These are phyloP conservation scores for Gyps fulvus DNA, from an alignment of 2,113 vertebrate species.

Conservation along the genomic window DNA sequence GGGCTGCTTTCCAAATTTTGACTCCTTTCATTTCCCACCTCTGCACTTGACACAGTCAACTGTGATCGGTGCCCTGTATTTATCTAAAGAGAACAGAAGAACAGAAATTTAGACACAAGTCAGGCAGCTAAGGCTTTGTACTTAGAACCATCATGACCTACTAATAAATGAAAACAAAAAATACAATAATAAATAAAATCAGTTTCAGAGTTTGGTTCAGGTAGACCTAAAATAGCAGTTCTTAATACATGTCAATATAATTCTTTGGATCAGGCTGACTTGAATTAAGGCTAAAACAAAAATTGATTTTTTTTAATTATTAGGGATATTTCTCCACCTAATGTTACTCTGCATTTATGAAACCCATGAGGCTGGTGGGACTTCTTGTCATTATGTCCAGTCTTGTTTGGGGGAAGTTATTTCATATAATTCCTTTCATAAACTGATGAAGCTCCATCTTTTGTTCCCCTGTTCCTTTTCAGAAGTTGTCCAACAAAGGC, in stretches of 20 bases:
- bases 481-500: background rate
- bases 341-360: background rate
- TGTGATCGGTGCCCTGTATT: conserved; percentile 21
- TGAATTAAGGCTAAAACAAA: background rate
- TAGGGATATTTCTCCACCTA: background rate
- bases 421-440: background rate
- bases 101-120: background rate
- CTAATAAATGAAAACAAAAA: background rate
- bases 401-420: background rate
- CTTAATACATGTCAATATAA: background rate
- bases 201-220: background rate
- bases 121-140: background rate
- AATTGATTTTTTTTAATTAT: background rate
- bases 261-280: background rate
- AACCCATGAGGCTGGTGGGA: background rate
- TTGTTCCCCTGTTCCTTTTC: background rate
- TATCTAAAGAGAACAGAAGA: conserved; percentile 44
- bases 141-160: background rate
- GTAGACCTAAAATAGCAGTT: background rate
- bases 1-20: conserved; percentile 65
- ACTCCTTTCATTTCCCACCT: conserved; percentile 16
- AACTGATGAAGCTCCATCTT: background rate
- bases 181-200: background rate
- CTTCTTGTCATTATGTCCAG: background rate
- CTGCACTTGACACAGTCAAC: background rate